Base-by-base conservation (phyloP, 2,888 invertebrate species). In the Lasioglossum lativentre region DNA sequence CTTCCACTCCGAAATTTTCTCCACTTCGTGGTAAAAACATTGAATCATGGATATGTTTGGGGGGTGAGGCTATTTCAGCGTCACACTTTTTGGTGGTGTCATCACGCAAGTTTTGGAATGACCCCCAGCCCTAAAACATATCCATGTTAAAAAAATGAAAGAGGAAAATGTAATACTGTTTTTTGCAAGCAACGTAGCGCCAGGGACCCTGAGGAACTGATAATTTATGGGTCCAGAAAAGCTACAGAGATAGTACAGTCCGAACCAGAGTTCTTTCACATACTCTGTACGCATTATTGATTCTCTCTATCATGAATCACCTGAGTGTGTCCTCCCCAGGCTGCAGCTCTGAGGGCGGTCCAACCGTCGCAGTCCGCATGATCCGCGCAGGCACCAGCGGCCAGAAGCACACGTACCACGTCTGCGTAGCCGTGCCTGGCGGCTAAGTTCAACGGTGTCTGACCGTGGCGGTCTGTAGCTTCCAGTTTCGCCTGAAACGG, bases 281-380 rank as follows among this genome's bases (percentile, higher is more conserved):
- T n/a, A n/a, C n/a, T n/a, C n/a, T 16, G 27, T 30, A 63, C 27
- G 16, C 27, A 16, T 68, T 68, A 38, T 68, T 10, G 10, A 68
- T 38, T 68, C 23, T 8, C 3, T 38, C 1, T n/a, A 38, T 38
- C 4, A 23, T 23, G 19, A 68, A 40, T 75, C 93, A 97, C 97
- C 96, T 98, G 97, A 1, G 97, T 97, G 93, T 99, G 99, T 0
- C 99, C 99, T 74, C 98, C 99, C 99, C 99, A 99, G 19, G 99
- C 98, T 34, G 99, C 98, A 5, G 99, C 98, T 80, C 99, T 96
- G 73, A 98, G 95, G 23, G 98, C 98, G 52, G 98, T 98, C 99
- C 98, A 98, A 52, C 98, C 98, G 93, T 98, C 98, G 75, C 96
- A 96, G 95, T 98, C 97, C 12, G 97, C 97, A 93, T 97, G 97